These are phyloP conservation scores for Conus betulinus DNA, from an alignment of 1,140 invertebrate species.

Conservation along the genomic window DNA sequence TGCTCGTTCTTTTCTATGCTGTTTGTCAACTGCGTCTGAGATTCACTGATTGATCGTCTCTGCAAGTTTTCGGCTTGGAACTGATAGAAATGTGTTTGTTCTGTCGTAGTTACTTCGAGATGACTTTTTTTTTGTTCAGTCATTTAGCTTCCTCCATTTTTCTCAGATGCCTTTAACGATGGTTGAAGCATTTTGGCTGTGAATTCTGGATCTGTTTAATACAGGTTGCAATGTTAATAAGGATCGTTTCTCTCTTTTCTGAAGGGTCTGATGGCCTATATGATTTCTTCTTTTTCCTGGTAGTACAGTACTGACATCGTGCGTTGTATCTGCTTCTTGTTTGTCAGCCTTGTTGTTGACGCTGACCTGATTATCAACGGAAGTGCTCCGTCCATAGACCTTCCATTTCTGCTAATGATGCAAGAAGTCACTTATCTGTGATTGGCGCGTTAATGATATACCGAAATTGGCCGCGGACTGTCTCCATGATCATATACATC, in stretches of 20 bases:
- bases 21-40: neutral
- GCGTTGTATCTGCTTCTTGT: neutral
- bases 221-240: neutral
- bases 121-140: neutral
- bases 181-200: neutral
- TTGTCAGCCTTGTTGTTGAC: neutral
- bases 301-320: neutral
- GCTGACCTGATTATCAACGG: neutral
- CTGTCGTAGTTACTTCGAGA: neutral
- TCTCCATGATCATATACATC: too few species aligned
- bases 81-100: neutral
- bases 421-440: neutral
- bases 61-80: neutral
- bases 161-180: neutral
- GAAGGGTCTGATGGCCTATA: neutral
- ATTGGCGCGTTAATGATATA: too few species aligned
- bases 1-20: neutral
- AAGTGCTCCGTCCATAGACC: neutral
- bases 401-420: neutral
- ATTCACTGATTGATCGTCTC: neutral
- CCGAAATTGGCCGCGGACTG: too few species aligned
- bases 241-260: neutral
- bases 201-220: neutral
- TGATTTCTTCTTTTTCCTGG: neutral
- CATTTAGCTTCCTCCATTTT: neutral